Evolutionary conservation across 2,888 invertebrate genomes (phyloP), one percentile per base, ranked within the genome.

Genomic region (Ellobium chinense): DNA sequence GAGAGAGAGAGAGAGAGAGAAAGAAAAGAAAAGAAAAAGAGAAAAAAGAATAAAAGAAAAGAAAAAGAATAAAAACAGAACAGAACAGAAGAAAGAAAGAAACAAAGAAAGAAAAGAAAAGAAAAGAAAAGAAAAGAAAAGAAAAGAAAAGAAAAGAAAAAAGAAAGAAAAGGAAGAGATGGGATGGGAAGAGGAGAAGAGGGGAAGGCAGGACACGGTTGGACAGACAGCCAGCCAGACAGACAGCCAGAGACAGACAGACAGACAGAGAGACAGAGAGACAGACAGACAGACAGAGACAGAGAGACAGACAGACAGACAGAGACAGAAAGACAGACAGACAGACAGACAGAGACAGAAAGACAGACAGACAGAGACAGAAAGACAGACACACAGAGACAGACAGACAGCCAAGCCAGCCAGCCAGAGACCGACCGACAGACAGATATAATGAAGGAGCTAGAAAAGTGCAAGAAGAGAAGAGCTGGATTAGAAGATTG

Each of bases 261-360:
- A 62, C 24, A 74, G 74, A 74, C 1, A 62, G 39, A 74, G 70
- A 75, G 29, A 31, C 24, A 63, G 62, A 39, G 29, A 37, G 27
- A 46, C 29, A 76, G 37, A 12, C 3, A 29, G 36, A 34, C 1
- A 58, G 69, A 34, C 24, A 58, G 54, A 36, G 34, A 58, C 12
- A 36, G 24, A 60, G 58, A 36, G 37, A 73, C 34, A 60, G 24
- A 73, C 37, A 63, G 39, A 63, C 46, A 58, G 14, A 63, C 3
- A 4, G 29, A 63, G 39, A 39, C 39, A 29, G 24, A 39, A 29
- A 63, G 74, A 27, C 12, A 39, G 14, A 0, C 9, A 24, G 27
- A 63, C 3, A 37, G 39, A 37, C 1, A 39, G 39, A 34, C 0
- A 37, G 27, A 27, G 36, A 62, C 1, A 36, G 9, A 36, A 27